Base-by-base conservation (phyloP, 1,140 invertebrate genomes). In the Eubasilissa regina region DNA sequence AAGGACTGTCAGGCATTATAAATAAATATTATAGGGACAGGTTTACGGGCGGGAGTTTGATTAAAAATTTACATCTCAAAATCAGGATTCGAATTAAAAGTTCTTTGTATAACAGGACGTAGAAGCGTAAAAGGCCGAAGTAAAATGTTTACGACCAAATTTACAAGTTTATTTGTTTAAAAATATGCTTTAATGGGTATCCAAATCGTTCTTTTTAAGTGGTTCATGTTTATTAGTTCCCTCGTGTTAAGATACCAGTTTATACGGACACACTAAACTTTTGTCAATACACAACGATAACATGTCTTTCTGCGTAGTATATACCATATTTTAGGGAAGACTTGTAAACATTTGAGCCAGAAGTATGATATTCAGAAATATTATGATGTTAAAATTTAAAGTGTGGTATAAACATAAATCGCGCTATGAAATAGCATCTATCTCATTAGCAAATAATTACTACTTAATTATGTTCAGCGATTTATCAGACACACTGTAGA, bases 1-100 rank as follows among this genome's bases (percentile, higher is more conserved):
- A 60, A 70, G 15, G 74, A 77, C 77, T 81, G 77, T 81, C 80
- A 76, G 68, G 64, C 64, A 44, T 76, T 76, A 70, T 72, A 76
- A 79, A 82, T 82, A 82, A 82, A 82, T 82, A 79, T 82, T 80
- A 82, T 77, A 78, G 75, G 43, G 81, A 82, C 81, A 82, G 81
- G 75, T 82, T 82, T 82, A 82, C 70, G 70, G 75, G 75, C 78
- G 21, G 35, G 12, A 75, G 48, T 80, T 80, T 82, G 81, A 82
- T 82, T 82, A 78, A 80, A 78, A 78, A 70, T 78, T 66, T 78
- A 78, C 78, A 45, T 66, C 73, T 70, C 47, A 51, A 70, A 80
- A 77, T 77, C 68, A 48, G 47, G 68, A 73, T n/a, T 73, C 51
- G 47, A 73, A 73, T 35, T 55, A 13, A 68, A 68, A 48, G 19